phyloP scores from a whole-genome alignment of 2,797 vertebrate genomes.

The Glyptemys insculpta region DNA sequence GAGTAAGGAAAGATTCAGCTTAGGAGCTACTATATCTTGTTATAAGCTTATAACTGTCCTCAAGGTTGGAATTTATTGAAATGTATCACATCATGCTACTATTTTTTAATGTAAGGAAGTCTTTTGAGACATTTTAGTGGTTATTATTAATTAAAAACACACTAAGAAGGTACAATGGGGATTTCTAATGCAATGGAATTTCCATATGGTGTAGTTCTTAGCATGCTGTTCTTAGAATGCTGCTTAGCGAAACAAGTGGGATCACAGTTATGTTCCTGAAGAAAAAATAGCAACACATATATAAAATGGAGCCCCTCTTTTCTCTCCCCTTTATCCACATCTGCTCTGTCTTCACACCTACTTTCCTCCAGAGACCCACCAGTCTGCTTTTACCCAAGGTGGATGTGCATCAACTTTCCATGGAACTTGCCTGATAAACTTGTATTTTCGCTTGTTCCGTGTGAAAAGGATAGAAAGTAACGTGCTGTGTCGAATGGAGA shows the following conservation, averaged over 20 bases:
- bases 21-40: neutral
- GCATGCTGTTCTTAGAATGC: neutral
- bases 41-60: neutral
- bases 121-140: conserved; percentile 37
- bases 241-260: neutral
- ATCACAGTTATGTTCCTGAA: neutral
- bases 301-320: neutral
- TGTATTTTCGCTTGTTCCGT: accelerated
- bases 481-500: conserved; percentile 40
- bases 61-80: neutral
- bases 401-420: accelerated
- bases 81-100: neutral
- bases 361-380: neutral
- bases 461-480: conserved; percentile 36
- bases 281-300: accelerated
- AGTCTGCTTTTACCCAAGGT: accelerated
- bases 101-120: conserved; percentile 11
- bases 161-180: conserved; percentile 30
- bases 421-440: neutral
- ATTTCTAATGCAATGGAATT: neutral
- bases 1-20: conserved; percentile 54
- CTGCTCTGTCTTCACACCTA: neutral
- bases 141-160: conserved; percentile 31
- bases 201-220: accelerated
- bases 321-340: neutral